Percentiles rank a stretch among this genome's conserved stretches.
phyloP scores from a whole-genome alignment of 2,113 vertebrate species.

The Epinephelus moara region DNA sequence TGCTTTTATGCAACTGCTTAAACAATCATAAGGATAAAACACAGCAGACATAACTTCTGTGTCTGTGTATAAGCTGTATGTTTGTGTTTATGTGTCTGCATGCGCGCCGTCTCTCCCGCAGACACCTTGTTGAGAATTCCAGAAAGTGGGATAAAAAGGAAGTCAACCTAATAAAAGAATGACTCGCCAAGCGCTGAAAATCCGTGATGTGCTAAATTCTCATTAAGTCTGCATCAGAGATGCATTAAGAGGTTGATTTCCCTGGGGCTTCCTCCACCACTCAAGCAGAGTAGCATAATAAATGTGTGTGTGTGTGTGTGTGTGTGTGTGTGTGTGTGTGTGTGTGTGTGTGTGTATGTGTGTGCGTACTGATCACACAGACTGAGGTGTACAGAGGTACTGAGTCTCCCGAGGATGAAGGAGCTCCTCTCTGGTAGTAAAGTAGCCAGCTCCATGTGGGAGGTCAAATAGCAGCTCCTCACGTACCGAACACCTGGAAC shows the following conservation, averaged over 20 bases:
- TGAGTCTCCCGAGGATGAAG: conserved; percentile 57
- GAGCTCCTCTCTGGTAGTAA: conserved; percentile 47
- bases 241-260: conserved; percentile 86
- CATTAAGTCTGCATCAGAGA: conserved; percentile 85
- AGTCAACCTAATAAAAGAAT: conserved; percentile 78
- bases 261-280: conserved; percentile 65
- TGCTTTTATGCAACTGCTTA: conserved; percentile 24
- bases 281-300: conserved; percentile 78
- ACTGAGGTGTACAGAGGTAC: conserved; percentile 51
- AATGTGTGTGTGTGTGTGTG: conserved; percentile 64
- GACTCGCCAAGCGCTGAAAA: conserved; percentile 72
- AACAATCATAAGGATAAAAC: conserved; percentile 28
- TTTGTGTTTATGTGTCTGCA: conserved; percentile 14
- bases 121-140: conserved; percentile 57
- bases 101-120: neutral
- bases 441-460: conserved; percentile 59
- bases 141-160: conserved; percentile 70
- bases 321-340: neutral
- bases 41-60: neutral
- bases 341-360: neutral
- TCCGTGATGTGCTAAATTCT: conserved; percentile 84
- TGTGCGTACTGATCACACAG: conserved; percentile 42
- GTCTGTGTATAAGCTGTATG: neutral
- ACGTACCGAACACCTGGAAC: conserved; percentile 64
- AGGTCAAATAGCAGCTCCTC: conserved; percentile 57